Conservation (phyloP, 53 echinoderm and acorn worm species). For the Actinopyga echinites region DNA sequence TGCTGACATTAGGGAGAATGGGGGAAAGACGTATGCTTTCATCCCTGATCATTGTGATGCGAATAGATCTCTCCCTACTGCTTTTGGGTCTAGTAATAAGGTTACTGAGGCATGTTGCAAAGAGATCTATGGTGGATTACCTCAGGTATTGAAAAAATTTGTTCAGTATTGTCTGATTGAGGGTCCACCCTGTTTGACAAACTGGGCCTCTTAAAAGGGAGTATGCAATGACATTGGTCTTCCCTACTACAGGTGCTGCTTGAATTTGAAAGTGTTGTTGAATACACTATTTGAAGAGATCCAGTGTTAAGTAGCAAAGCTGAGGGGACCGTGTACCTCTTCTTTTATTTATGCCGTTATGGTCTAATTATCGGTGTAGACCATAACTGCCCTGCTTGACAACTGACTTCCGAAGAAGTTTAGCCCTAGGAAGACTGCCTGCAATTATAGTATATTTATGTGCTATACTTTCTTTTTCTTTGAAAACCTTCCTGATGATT, state of each 20-base stretch:
- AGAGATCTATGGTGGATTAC: neutral
- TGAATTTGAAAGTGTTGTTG: neutral
- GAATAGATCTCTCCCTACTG: no score
- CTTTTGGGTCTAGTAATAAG: neutral
- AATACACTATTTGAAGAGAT: neutral
- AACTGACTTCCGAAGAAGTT: no score
- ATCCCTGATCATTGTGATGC: no score
- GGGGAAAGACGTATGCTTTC: no score
- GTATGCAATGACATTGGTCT: slow-evolving; percentile 34
- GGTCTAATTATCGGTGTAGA: neutral
- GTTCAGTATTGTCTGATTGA: neutral
- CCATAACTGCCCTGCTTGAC: no score
- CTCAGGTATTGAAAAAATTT: neutral
- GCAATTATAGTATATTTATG: no score
- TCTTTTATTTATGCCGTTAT: neutral
- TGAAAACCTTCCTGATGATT: no score
- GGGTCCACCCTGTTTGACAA: neutral
- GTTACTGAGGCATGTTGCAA: neutral
- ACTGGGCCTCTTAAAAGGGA: slow-evolving; percentile 28
- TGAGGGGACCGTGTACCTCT: neutral
- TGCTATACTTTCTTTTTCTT: no score
- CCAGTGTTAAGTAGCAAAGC: slow-evolving; percentile 15
- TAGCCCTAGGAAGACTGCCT: no score
- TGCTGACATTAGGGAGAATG: no score
- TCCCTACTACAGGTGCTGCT: slow-evolving; percentile 11